phyloP scores from a whole-genome alignment of 2,113 vertebrate species.

The Cynopterus brachyotis region DNA sequence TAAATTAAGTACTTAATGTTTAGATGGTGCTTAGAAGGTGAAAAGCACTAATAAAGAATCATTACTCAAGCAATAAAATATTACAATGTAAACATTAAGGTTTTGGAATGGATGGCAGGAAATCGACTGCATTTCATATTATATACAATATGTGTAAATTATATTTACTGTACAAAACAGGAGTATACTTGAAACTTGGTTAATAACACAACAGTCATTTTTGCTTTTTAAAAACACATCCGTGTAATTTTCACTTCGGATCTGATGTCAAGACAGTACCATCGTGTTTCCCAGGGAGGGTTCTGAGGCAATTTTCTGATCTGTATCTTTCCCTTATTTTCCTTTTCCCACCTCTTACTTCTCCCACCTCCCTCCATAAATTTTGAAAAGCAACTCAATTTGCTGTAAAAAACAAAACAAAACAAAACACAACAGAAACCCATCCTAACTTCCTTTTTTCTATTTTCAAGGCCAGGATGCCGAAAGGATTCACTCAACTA shows the following conservation, averaged over 20 bases:
- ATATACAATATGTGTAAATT: constrained; percentile 40
- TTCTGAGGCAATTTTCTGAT: not conserved
- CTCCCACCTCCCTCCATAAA: not conserved
- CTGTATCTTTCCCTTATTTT: not conserved
- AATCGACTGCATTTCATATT: constrained; percentile 54
- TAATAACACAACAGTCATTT: not conserved
- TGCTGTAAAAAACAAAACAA: not conserved
- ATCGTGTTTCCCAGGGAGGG: not conserved
- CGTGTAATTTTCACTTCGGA: not conserved
- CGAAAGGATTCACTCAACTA: not conserved
- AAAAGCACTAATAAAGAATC: constrained; percentile 52
- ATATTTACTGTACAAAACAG: constrained; percentile 27
- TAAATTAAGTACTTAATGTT: constrained; percentile 52
- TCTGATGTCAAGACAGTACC: not conserved
- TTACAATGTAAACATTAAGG: constrained; percentile 38
- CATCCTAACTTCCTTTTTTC: not conserved
- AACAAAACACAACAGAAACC: not conserved
- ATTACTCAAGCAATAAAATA: constrained; percentile 62
- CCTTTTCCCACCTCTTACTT: not conserved
- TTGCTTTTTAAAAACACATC: not conserved
- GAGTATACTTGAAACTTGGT: constrained; percentile 13
- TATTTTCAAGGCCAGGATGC: not conserved
- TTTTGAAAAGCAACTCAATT: not conserved
- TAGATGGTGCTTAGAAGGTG: constrained; percentile 47
- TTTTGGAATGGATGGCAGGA: constrained; percentile 53